Percentiles rank a stretch among this genome's conserved stretches.
phyloP scores from a whole-genome alignment of 2,113 vertebrate species.

The Mirza zaza region DNA sequence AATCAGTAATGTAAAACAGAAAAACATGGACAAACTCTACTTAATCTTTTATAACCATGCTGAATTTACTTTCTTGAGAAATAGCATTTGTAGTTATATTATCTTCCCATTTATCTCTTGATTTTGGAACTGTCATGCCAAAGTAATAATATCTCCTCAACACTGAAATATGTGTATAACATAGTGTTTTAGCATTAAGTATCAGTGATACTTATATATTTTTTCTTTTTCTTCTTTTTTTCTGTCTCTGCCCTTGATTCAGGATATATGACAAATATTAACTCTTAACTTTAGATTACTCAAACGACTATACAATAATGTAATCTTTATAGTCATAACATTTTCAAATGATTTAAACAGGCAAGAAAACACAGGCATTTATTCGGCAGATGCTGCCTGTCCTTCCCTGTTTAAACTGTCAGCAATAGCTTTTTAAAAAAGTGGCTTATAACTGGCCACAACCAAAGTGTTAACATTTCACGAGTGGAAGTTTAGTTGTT shows the following conservation, averaged over 20 bases:
- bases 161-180: neutral
- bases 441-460: neutral
- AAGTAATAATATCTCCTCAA: neutral
- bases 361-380: neutral
- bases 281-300: neutral
- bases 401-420: neutral
- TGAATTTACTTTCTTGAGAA: slow-evolving; percentile 53
- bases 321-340: neutral
- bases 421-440: neutral
- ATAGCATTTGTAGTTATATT: slow-evolving; percentile 56
- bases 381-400: neutral
- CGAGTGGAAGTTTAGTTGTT: neutral
- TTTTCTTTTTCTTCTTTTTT: neutral
- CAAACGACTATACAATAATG: neutral
- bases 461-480: neutral
- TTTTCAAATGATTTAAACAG: slow-evolving; percentile 25
- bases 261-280: neutral
- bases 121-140: slow-evolving; percentile 78
- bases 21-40: slow-evolving; percentile 21
- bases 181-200: neutral
- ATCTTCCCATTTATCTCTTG: slow-evolving; percentile 76
- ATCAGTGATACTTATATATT: neutral
- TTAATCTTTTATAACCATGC: slow-evolving; percentile 42
- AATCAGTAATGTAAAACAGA: slow-evolving; percentile 73
- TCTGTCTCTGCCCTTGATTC: neutral